phyloP scores from a whole-genome alignment of 2,113 vertebrate species.

The Menidia beryllina region DNA sequence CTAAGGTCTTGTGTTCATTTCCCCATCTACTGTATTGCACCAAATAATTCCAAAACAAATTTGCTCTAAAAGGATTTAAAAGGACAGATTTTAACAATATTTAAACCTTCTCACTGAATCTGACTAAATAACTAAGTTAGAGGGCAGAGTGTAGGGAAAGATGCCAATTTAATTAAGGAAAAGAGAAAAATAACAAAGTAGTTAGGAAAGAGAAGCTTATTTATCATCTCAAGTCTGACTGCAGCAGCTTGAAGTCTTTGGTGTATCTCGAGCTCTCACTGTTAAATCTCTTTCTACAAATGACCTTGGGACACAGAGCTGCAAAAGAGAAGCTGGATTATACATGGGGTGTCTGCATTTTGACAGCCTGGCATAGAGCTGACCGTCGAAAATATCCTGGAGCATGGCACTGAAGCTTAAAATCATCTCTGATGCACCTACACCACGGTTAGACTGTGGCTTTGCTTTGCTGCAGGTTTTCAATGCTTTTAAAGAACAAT shows the following conservation, averaged over 20 bases:
- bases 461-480: conserved; percentile 2
- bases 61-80: background rate
- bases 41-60: background rate
- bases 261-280: conserved; percentile 19
- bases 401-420: conserved; percentile 8
- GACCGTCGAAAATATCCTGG: conserved; percentile 11
- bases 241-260: background rate
- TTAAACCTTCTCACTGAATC: background rate
- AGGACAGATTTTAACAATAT: background rate
- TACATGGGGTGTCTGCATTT: conserved; percentile 4
- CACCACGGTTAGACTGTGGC: background rate
- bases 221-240: conserved; percentile 3
- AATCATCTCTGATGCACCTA: conserved; percentile 11
- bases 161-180: background rate
- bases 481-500: background rate
- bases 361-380: background rate
- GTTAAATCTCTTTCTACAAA: conserved; percentile 33
- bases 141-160: background rate
- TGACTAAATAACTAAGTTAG: background rate
- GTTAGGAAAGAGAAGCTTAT: conserved; percentile 2
- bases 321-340: conserved; percentile 5
- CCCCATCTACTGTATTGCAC: background rate
- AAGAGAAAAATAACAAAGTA: background rate
- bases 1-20: background rate
- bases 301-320: conserved; percentile 20